Evolutionary conservation across 2,113 vertebrate genomes (phyloP), one percentile per base, ranked within the genome.

Genomic region (Bagarius yarrelli): DNA sequence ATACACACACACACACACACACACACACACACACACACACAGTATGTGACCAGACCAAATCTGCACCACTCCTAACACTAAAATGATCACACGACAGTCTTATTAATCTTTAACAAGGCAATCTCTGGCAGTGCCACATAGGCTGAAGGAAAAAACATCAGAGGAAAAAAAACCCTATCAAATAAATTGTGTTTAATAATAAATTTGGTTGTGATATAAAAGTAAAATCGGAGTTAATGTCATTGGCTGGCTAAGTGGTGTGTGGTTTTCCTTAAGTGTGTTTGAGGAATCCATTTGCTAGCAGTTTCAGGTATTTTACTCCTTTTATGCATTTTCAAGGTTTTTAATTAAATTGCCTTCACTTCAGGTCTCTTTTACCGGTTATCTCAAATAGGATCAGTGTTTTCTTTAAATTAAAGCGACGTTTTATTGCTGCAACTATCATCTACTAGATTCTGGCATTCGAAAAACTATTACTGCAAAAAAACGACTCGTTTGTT

Each of bases 71-170:
- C 53, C 84, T 81, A 83, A 87, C 79, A 82, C 83, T 85, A 80
- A 85, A 83, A 81, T 80, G 83, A 83, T 87, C 82, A 55, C 82
- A 80, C 66, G 40, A 50, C 60, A 67, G 84, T 84, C 84, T 87
- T 87, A 90, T 90, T 85, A 90, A 92, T 90, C 88, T 90, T 91
- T 91, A 89, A 90, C 71, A 87, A 90, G 84, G 81, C 87, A 89
- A 88, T 90, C 88, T 87, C 82, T 86, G 79, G 63, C 73, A 85
- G 64, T 79, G 78, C n/a, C n/a, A n/a, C n/a, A n/a, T n/a, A n/a
- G n/a, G n/a, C n/a, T n/a, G n/a, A n/a, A n/a, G n/a, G n/a, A n/a
- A 87, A 90, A 88, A 84, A 89, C 87, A 84, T 81, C 30, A 77
- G 61, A 85, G 75, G 83, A 81, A 85, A 85, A 82, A 85, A 88